Conservation (phyloP, 2,113 vertebrate genomes). For the Columbina picui region DNA sequence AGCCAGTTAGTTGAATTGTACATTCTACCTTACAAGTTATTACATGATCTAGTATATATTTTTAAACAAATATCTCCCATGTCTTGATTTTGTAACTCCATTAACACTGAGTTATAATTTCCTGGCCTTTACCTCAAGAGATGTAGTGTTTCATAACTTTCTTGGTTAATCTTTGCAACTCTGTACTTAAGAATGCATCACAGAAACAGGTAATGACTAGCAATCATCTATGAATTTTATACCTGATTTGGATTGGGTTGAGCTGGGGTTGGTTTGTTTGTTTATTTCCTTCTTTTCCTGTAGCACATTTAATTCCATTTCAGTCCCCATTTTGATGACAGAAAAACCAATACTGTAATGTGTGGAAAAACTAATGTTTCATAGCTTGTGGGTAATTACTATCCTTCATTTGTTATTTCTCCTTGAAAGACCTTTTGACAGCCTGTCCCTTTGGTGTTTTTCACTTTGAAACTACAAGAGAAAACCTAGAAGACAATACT, state of each 20-base stretch:
- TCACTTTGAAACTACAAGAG: background rate
- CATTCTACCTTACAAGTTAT: background rate
- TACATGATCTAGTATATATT: background rate
- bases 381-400: background rate
- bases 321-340: background rate
- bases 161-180: background rate
- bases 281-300: background rate
- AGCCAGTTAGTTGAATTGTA: background rate
- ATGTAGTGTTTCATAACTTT: background rate
- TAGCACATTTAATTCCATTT: background rate
- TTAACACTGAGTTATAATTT: background rate
- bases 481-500: background rate
- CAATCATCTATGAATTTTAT: background rate
- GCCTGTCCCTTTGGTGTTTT: background rate
- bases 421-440: background rate
- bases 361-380: background rate
- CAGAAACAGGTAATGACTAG: background rate
- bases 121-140: background rate
- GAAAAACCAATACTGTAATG: rapidly evolving
- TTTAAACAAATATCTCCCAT: background rate
- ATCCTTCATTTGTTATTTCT: background rate
- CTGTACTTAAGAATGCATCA: background rate
- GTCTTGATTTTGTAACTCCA: rapidly evolving
- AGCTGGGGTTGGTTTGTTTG: rapidly evolving
- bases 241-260: rapidly evolving